phyloP scores from a whole-genome alignment of 1,140 invertebrate genomes.

The Vollenhovia emeryi region DNA sequence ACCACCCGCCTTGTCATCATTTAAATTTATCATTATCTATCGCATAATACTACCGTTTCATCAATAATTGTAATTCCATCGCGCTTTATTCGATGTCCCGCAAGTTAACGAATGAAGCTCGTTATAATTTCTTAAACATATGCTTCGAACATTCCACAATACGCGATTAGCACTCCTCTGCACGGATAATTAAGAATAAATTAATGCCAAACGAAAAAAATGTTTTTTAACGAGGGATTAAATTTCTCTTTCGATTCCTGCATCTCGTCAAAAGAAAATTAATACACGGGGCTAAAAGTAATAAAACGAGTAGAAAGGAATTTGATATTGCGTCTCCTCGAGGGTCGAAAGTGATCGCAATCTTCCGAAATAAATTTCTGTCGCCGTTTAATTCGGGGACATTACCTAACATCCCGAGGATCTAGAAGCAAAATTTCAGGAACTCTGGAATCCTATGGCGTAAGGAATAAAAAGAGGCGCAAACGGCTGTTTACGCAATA shows the following conservation, averaged over 20 bases:
- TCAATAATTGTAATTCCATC: not conserved
- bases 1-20: not conserved
- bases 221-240: not conserved
- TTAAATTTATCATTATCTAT: slow-evolving; percentile 33
- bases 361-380: not conserved
- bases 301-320: not conserved
- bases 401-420: not conserved
- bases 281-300: not conserved
- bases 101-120: not conserved
- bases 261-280: not conserved
- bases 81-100: not conserved
- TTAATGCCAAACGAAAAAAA: not conserved
- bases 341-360: not conserved
- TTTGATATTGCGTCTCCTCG: not conserved
- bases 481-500: not conserved
- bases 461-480: not conserved
- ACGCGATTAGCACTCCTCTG: not conserved
- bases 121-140: not conserved
- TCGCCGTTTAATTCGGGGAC: not conserved
- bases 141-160: not conserved
- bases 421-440: not conserved
- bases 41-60: not conserved
- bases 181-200: not conserved
- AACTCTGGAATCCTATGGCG: not conserved
- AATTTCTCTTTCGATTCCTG: not conserved